Percentiles rank a stretch among this genome's conserved stretches.
Evolutionary conservation across 1,140 invertebrate species (phyloP).

Genomic region (Drosophila nasuta): DNA sequence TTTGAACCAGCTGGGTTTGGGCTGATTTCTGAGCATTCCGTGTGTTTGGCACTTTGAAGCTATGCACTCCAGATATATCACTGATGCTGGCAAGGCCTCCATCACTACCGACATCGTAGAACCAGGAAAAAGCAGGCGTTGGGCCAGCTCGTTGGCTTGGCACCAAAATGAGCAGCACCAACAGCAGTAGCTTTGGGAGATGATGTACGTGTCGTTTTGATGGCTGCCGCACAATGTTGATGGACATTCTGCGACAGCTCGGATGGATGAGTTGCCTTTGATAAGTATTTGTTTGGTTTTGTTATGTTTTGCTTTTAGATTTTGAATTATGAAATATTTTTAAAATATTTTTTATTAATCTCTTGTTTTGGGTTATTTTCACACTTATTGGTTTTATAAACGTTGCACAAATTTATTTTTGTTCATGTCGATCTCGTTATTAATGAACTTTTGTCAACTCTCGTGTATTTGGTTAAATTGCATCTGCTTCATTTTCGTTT

Average conservation of each 20-base stretch:
- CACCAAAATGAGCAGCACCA: slow-evolving; percentile 43
- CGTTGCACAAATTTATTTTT: slow-evolving; percentile 12
- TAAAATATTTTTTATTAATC: background rate
- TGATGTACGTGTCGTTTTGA: slow-evolving; percentile 18
- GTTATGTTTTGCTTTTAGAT: background rate
- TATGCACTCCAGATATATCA: slow-evolving; percentile 60
- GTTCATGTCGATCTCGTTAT: slow-evolving; percentile 26
- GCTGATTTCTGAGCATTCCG: slow-evolving; percentile 68
- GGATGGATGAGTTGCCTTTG: background rate
- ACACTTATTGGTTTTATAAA: slow-evolving; percentile 7
- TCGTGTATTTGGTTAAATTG: slow-evolving; percentile 16
- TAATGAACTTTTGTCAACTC: slow-evolving; percentile 5
- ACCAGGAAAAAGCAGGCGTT: slow-evolving; percentile 44
- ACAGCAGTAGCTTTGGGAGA: slow-evolving; percentile 35
- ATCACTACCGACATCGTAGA: slow-evolving; percentile 59
- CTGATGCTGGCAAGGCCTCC: slow-evolving; percentile 50
- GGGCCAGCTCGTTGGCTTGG: slow-evolving; percentile 24
- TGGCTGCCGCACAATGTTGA: slow-evolving; percentile 50
- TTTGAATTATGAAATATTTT: background rate
- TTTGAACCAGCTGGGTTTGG: slow-evolving; percentile 65
- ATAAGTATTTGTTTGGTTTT: background rate
- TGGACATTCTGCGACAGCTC: slow-evolving; percentile 53
- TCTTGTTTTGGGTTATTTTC: slow-evolving; percentile 9
- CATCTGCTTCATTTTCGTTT: slow-evolving; percentile 18
- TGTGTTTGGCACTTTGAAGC: slow-evolving; percentile 70